These are phyloP conservation scores for Orthonyx spaldingii DNA, from an alignment of 2,113 vertebrate genomes.

Conservation along the genomic window DNA sequence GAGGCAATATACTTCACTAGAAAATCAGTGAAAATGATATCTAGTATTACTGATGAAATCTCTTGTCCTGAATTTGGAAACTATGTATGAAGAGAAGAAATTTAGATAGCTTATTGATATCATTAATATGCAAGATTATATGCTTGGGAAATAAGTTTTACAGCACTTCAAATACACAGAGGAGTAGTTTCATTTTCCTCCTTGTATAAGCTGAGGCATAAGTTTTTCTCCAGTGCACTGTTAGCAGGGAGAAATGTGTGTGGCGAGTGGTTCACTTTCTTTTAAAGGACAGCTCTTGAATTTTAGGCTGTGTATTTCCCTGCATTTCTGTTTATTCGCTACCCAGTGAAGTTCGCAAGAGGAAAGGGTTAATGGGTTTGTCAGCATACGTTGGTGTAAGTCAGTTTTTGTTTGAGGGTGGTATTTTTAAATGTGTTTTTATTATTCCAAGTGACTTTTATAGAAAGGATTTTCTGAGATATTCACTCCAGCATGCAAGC, in stretches of 20 bases:
- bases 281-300: background rate
- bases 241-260: background rate
- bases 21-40: background rate
- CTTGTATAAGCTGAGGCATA: background rate
- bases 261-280: background rate
- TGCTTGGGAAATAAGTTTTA: background rate
- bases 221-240: background rate
- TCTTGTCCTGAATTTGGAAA: background rate
- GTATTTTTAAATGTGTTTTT: background rate
- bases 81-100: background rate
- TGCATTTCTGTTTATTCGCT: background rate
- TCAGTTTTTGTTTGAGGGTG: background rate
- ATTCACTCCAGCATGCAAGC: background rate
- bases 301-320: background rate
- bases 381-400: accelerated
- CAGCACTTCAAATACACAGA: background rate
- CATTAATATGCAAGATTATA: background rate
- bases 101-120: background rate
- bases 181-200: background rate
- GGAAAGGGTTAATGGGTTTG: background rate
- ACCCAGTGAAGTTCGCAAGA: background rate
- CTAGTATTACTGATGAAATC: background rate
- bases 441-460: background rate
- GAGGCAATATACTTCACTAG: background rate
- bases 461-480: background rate